phyloP scores from a whole-genome alignment of 2,113 vertebrate genomes.

The Hydropotes inermis region DNA sequence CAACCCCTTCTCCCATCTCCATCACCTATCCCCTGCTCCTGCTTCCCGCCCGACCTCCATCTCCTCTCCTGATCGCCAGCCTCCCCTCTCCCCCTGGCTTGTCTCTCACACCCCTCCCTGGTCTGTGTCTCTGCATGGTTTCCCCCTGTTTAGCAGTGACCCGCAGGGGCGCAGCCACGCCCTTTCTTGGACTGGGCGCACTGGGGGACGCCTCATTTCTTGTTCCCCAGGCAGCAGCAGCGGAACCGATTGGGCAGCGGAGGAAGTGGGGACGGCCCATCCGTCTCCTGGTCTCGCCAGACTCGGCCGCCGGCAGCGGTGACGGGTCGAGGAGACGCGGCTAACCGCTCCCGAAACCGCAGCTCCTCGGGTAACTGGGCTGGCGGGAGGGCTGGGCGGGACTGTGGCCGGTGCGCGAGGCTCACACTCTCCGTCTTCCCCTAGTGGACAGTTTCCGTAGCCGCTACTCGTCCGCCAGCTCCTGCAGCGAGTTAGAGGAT shows the following conservation, averaged over 20 bases:
- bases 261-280: conserved; percentile 73
- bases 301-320: neutral
- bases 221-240: conserved; percentile 75
- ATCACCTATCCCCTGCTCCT: neutral
- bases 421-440: neutral
- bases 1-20: neutral
- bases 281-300: conserved; percentile 59
- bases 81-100: neutral
- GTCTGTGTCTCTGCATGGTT: neutral
- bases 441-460: conserved; percentile 87
- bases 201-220: neutral
- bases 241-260: conserved; percentile 82
- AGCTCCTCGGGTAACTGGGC: conserved; percentile 74
- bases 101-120: neutral
- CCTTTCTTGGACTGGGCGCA: neutral
- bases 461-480: conserved; percentile 88
- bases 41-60: neutral
- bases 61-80: neutral
- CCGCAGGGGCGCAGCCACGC: neutral
- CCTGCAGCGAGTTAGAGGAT: conserved; percentile 87
- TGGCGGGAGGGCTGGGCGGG: accelerated
- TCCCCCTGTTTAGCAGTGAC: neutral
- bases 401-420: accelerated
- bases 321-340: conserved; percentile 52
- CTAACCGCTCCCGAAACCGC: conserved; percentile 57